Evolutionary conservation across 2,113 vertebrate genomes (phyloP), one percentile per base, ranked within the genome.

Genomic region (Clarias gariepinus): DNA sequence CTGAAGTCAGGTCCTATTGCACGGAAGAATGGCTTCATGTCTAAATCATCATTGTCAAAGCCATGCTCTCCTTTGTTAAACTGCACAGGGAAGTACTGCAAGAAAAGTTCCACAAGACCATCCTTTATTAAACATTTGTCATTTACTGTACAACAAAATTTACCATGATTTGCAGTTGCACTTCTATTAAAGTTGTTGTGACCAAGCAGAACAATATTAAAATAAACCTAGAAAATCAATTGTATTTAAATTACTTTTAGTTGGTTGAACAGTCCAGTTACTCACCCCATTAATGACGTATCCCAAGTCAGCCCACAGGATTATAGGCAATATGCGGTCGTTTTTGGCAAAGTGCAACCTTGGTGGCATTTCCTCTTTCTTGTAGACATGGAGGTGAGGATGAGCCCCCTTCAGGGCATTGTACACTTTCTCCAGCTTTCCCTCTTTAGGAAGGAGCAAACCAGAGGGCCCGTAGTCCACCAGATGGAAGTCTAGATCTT

Each of bases 1-100:
- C 58, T 91, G 91, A 99, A 98, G 11, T 89, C 94, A 0, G 97
- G 98, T 0, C 98, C 98, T 93, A 94, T 95, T 0, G 97, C 98
- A 0, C 97, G 94, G 93, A 99, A 99, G 90, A 99, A 97, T 74
- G 96, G 94, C 92, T 97, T 97, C 97, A 98, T 98, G 92, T 97
- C 96, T 95, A 93, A 89, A 52, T n/a, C 89, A 0, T 87, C 6
- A 23, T 98, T 98, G 94, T 97, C 94, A 0, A 96, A 99, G 61
- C 97, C 97, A 0, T 98, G 98, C 12, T 97, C 97, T 0, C 98
- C 97, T 0, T 92, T 95, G 66, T 98, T 92, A 90, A 94, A 92
- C 93, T 99, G 98, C 58, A 98, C 92, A 2, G 93, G 96, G 15
- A 87, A 0, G 25, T 95, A 95, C 97, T 99, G 94, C 0, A 60